Evolutionary conservation across 2,113 vertebrate genomes (phyloP).

Genomic region (Leptobrachium leishanense): DNA sequence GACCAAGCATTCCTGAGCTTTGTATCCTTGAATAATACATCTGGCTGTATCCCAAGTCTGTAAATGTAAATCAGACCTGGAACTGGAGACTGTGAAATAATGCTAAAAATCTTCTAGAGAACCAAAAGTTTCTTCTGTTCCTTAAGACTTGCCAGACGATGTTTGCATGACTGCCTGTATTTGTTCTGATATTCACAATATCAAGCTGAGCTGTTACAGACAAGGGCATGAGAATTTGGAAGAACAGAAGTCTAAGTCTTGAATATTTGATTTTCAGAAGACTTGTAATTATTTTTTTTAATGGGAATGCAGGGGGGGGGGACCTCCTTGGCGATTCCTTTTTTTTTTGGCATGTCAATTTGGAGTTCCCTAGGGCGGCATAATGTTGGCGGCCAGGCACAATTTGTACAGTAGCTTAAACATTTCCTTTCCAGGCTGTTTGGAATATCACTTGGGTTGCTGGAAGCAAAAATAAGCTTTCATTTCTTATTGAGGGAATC

Average conservation of each 20-base stretch:
- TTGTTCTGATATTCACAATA: neutral
- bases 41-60: neutral
- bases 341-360: neutral
- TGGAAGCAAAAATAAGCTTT: neutral
- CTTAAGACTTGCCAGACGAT: neutral
- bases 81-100: neutral
- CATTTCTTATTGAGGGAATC: neutral
- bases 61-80: neutral
- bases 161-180: neutral
- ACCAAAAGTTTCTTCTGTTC: neutral
- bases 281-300: neutral
- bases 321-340: neutral
- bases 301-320: too few species aligned
- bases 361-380: neutral
- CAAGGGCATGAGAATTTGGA: neutral
- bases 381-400: accelerated
- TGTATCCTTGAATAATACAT: neutral
- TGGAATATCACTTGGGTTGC: neutral
- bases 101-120: conserved; percentile 1
- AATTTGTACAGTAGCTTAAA: neutral
- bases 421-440: accelerated
- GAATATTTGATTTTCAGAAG: neutral
- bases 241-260: neutral
- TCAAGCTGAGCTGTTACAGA: neutral
- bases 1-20: neutral